Conservation (phyloP, 2,797 vertebrate species). For the Anguilla pacifica region DNA sequence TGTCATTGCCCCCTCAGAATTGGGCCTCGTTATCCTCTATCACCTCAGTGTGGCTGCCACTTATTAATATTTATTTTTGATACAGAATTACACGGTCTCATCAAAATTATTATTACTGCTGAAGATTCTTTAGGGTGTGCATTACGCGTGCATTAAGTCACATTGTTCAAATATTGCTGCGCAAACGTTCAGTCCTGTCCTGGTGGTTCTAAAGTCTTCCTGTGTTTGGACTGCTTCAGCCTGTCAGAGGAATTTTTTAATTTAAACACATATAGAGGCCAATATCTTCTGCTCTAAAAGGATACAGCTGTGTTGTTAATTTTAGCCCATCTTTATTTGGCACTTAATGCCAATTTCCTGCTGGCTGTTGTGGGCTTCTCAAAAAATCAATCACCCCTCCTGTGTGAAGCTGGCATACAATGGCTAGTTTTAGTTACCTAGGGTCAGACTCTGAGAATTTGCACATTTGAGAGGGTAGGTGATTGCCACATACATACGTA, state of each 20-base stretch:
- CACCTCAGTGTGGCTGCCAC: not conserved
- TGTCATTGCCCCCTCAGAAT: not conserved
- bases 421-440: not conserved
- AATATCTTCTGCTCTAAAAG: not conserved
- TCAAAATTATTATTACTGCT: not conserved
- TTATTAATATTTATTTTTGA: constrained; percentile 10
- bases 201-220: not conserved
- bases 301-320: not conserved
- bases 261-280: not conserved
- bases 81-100: not conserved
- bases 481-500: not conserved
- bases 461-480: not conserved
- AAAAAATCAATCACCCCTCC: constrained; percentile 30
- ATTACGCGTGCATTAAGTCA: not conserved
- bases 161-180: not conserved
- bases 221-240: not conserved
- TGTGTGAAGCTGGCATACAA: constrained; percentile 4
- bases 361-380: constrained; percentile 2
- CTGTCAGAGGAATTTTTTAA: not conserved
- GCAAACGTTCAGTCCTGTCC: not conserved
- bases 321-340: constrained; percentile 5
- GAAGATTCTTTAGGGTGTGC: not conserved
- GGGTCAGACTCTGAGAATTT: not conserved
- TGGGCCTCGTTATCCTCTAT: not conserved
- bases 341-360: constrained; percentile 14